Percentiles rank a stretch among this genome's conserved stretches.
phyloP scores from a whole-genome alignment of 2,888 invertebrate genomes.

The Notocelia uddmanniana region DNA sequence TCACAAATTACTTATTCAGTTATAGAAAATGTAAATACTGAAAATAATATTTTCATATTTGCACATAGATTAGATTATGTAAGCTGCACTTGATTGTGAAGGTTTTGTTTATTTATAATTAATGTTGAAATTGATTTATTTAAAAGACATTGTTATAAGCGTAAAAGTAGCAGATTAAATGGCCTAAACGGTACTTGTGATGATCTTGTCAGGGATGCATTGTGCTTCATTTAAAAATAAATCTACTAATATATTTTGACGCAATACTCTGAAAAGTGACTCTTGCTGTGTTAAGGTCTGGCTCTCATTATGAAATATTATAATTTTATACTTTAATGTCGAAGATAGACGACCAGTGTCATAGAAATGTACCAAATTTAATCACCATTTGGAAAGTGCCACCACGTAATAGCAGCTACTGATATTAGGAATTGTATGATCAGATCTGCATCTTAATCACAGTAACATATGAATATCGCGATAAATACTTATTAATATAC shows the following conservation, averaged over 20 bases:
- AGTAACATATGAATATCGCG: not conserved
- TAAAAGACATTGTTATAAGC: constrained; percentile 68
- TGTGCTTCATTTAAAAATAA: constrained; percentile 46
- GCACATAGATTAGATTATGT: constrained; percentile 57
- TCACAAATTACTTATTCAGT: constrained; percentile 50
- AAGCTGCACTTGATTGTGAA: constrained; percentile 61
- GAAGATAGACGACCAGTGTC: constrained; percentile 39
- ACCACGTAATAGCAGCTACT: constrained; percentile 33
- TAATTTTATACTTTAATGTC: constrained; percentile 47
- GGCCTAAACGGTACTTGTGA: constrained; percentile 59
- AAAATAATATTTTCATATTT: constrained; percentile 53
- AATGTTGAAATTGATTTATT: constrained; percentile 60
- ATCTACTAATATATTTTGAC: constrained; percentile 20
- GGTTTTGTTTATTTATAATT: constrained; percentile 54
- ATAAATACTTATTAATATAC: not conserved
- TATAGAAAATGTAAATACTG: constrained; percentile 63
- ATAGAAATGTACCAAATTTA: constrained; percentile 7
- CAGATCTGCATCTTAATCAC: not conserved
- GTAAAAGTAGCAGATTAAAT: constrained; percentile 49
- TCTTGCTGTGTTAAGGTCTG: constrained; percentile 59
- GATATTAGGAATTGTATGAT: constrained; percentile 15
- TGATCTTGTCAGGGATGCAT: constrained; percentile 52
- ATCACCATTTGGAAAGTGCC: constrained; percentile 1
- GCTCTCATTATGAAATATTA: constrained; percentile 63
- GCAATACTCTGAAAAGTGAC: constrained; percentile 45